phyloP scores from a whole-genome alignment of 2,888 invertebrate species.

The Polymixis flavicincta region DNA sequence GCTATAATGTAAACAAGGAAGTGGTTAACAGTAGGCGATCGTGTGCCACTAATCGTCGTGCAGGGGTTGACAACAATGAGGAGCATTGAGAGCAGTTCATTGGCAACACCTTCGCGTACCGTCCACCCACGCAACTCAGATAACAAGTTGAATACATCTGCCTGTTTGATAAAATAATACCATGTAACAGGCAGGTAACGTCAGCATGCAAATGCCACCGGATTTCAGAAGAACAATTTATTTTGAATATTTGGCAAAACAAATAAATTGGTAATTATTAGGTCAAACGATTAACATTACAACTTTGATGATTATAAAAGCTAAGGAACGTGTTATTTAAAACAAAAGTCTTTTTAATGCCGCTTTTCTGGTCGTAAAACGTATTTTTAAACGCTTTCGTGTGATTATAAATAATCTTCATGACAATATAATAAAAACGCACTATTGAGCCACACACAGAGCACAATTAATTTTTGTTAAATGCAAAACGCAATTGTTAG shows the following conservation, averaged over 20 bases:
- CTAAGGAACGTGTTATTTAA: slow-evolving; percentile 6
- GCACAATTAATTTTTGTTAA: slow-evolving; percentile 13
- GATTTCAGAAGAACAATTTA: slow-evolving; percentile 10
- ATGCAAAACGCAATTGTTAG: slow-evolving; percentile 40
- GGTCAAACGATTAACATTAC: slow-evolving; percentile 21
- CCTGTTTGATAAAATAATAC: slow-evolving; percentile 81
- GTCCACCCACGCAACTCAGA: slow-evolving; percentile 87
- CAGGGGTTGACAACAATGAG: slow-evolving; percentile 86
- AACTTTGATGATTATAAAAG: slow-evolving; percentile 28
- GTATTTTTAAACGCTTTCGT: slow-evolving; percentile 37
- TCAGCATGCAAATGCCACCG: slow-evolving; percentile 60
- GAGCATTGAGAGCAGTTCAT: slow-evolving; percentile 85
- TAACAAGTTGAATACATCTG: slow-evolving; percentile 89
- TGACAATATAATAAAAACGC: slow-evolving; percentile 51
- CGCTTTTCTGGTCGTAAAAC: slow-evolving; percentile 45
- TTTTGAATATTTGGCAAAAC: background rate
- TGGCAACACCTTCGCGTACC: slow-evolving; percentile 80
- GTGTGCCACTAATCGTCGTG: slow-evolving; percentile 77
- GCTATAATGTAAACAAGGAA: slow-evolving; percentile 84
- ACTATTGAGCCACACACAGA: slow-evolving; percentile 54
- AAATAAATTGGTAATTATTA: slow-evolving; percentile 4
- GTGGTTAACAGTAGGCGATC: slow-evolving; percentile 76
- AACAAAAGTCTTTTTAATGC: slow-evolving; percentile 39
- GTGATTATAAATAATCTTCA: slow-evolving; percentile 52
- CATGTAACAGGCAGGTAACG: slow-evolving; percentile 73